Evolutionary conservation across 1,140 invertebrate species (phyloP), one percentile per base, ranked within the genome.

Genomic region (Ceratosolen fusciceps): DNA sequence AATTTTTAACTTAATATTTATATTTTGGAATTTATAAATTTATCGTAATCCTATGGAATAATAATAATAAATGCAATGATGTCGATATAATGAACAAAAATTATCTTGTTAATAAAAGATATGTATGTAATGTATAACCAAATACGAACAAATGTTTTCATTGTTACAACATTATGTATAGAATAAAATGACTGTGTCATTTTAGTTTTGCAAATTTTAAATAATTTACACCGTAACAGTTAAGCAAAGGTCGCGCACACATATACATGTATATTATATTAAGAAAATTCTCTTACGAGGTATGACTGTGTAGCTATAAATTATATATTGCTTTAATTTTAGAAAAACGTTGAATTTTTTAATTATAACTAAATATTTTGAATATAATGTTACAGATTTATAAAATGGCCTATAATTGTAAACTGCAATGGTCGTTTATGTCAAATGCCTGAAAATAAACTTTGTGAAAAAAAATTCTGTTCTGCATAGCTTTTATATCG

Each of bases 231-330:
- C 31, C 65, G 43, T 76, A 76, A 71, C 54, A 21, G 9, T 72
- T 52, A 39, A 74, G 43, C 10, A 34, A 80, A 71, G 31, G 31
- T 54, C 58, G 34, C 54, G 58, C 67, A 75, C 67, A 75, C 52
- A 80, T 76, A 54, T 65, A 75, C 31, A 72, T 74, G 78, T 75
- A 71, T 77, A 80, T 54, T 80, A 73, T 54, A 71, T 71, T 60
- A 58, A 76, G 79, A 80, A 68, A 56, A 67, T 75, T 70, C 70
- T 80, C 49, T 74, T 74, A 34, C 24, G 37, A 77, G 43, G 74
- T 80, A 80, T 67, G 79, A 80, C 56, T 80, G 79, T 71, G 39
- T 80, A 62, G 58, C 43, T 80, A 54, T 80, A 80, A 80, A 80
- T 39, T 77, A 39, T 73, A 73, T 54, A 73, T 54, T 72, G 79